Evolutionary conservation across 1,140 invertebrate genomes (phyloP).

Genomic region (Bicyclus anynana): DNA sequence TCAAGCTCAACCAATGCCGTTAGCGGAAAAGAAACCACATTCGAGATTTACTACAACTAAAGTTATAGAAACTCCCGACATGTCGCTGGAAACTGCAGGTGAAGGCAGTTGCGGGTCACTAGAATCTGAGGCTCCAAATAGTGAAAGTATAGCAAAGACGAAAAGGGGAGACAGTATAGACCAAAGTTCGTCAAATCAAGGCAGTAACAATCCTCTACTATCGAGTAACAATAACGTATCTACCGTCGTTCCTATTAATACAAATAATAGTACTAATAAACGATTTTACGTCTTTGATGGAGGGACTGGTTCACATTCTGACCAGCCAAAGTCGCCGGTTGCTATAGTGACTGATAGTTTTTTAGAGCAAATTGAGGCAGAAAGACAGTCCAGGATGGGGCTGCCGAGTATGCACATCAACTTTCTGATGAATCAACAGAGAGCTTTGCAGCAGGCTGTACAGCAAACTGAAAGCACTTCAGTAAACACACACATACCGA

Average conservation of each 20-base stretch:
- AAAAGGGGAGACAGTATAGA: conserved; percentile 68
- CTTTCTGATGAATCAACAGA: conserved; percentile 62
- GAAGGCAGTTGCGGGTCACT: conserved; percentile 70
- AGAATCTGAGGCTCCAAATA: conserved; percentile 65
- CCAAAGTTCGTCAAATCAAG: conserved; percentile 72
- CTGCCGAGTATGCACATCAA: conserved; percentile 74
- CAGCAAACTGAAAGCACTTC: conserved; percentile 50
- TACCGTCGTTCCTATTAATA: conserved; percentile 64
- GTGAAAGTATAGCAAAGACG: conserved; percentile 60
- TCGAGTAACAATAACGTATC: conserved; percentile 73
- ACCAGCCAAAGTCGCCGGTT: conserved; percentile 62
- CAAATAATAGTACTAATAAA: conserved; percentile 61
- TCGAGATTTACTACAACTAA: conserved; percentile 63
- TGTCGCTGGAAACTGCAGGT: conserved; percentile 61
- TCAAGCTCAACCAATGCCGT: conserved; percentile 51
- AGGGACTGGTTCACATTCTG: conserved; percentile 49
- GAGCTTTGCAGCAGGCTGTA: conserved; percentile 53
- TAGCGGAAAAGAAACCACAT: conserved; percentile 67
- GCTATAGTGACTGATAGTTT: conserved; percentile 69
- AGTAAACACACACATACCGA: conserved; percentile 49
- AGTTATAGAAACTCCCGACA: conserved; percentile 54
- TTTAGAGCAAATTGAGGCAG: conserved; percentile 69
- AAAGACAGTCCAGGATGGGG: conserved; percentile 65
- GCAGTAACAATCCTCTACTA: conserved; percentile 70
- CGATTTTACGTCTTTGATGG: conserved; percentile 67